Conservation (phyloP, 2,797 vertebrate species). For the Gallirallus australis region DNA sequence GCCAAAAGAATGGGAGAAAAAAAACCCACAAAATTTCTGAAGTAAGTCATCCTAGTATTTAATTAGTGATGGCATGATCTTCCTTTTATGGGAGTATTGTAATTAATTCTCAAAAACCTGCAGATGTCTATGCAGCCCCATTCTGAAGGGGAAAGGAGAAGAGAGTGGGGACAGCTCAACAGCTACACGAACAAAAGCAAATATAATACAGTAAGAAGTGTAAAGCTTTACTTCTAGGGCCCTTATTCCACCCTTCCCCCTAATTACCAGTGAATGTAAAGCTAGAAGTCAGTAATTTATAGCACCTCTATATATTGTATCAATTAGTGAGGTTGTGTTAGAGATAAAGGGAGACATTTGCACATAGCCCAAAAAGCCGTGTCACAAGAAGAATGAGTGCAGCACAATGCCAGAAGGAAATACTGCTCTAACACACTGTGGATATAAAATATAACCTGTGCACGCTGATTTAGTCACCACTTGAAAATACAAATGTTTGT, state of each 20-base stretch:
- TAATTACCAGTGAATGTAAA: neutral
- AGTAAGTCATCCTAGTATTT: neutral
- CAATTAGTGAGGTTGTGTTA: neutral
- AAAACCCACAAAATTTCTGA: fast-evolving
- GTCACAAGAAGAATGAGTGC: neutral
- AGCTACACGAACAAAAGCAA: neutral
- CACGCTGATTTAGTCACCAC: neutral
- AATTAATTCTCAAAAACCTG: neutral
- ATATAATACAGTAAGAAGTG: neutral
- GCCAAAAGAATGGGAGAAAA: neutral
- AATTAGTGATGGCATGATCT: neutral
- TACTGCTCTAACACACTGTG: neutral
- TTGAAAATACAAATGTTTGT: constrained; percentile 42
- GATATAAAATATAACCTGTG: neutral
- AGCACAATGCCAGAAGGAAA: neutral
- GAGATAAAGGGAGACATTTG: neutral
- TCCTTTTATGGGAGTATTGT: neutral
- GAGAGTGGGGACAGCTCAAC: neutral
- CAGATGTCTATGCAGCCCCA: neutral
- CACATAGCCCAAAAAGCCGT: neutral
- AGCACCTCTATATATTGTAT: neutral
- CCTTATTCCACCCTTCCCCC: neutral
- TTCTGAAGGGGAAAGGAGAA: neutral
- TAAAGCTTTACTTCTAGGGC: neutral
- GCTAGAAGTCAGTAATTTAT: neutral